phyloP scores from a whole-genome alignment of 2,888 invertebrate species.

The Netelia melanura region DNA sequence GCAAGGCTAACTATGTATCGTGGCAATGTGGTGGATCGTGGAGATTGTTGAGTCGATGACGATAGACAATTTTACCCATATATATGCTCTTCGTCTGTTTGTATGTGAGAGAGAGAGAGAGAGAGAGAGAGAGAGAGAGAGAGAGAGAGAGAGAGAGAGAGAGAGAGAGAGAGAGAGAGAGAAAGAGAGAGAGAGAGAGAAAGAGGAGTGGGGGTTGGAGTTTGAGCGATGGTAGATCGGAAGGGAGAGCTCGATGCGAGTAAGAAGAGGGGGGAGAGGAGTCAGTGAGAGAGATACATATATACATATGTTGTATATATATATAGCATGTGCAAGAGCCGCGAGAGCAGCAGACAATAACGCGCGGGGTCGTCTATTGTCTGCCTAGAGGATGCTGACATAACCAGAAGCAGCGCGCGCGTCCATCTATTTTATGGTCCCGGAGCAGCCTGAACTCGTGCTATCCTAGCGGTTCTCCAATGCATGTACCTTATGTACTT shows the following conservation, averaged over 20 bases:
- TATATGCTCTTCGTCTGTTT: background rate
- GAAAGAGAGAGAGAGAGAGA: background rate
- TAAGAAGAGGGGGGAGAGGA: background rate
- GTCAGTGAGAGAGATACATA: background rate
- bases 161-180: background rate
- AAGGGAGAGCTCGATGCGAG: background rate
- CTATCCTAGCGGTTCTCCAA: conserved; percentile 29
- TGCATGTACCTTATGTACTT: background rate
- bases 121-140: background rate
- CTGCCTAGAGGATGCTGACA: conserved; percentile 83
- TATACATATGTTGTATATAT: background rate
- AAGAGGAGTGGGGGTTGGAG: background rate
- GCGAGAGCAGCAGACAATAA: conserved; percentile 79
- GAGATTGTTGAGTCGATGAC: conserved; percentile 50
- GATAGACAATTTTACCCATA: background rate
- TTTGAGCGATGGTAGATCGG: too few species aligned
- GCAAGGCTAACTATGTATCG: conserved; percentile 38
- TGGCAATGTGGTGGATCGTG: background rate
- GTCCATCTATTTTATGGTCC: conserved; percentile 77
- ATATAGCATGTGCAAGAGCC: conserved; percentile 70
- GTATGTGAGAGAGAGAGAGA: background rate
- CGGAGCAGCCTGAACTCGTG: conserved; percentile 63
- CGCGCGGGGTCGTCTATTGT: conserved; percentile 81
- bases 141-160: background rate
- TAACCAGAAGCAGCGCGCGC: conserved; percentile 78